Conservation (phyloP, 2,888 invertebrate species). For the Tortricodes alternella region DNA sequence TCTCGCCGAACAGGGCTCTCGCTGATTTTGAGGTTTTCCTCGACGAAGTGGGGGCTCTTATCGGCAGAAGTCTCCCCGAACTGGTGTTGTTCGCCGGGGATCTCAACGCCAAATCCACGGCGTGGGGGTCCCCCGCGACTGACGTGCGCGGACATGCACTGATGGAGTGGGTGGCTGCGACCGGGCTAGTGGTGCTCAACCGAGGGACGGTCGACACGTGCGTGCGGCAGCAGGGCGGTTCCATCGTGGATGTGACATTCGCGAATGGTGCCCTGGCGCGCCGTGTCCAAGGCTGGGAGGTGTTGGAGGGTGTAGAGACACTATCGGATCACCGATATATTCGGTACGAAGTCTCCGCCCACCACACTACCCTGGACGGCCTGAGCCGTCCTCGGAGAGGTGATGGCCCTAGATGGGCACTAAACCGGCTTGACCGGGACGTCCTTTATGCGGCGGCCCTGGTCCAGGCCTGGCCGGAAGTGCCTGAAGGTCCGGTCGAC, state of each 20-base stretch:
- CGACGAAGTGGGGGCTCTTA: neutral
- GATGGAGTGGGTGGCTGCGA: neutral
- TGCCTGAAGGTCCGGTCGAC: neutral
- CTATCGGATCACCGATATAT: too few species aligned
- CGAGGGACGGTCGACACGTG: neutral
- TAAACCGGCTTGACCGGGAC: neutral
- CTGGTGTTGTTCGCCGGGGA: conserved; percentile 20
- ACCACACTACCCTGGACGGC: too few species aligned
- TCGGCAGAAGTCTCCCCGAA: neutral
- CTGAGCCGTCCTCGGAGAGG: neutral
- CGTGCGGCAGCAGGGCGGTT: conserved; percentile 2
- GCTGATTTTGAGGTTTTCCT: conserved; percentile 35
- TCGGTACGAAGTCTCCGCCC: too few species aligned
- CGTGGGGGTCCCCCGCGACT: too few species aligned
- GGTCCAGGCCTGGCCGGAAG: neutral
- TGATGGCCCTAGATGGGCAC: neutral
- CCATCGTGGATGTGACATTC: conserved; percentile 16
- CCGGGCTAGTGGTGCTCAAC: neutral
- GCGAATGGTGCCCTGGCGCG: too few species aligned
- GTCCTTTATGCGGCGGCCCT: neutral
- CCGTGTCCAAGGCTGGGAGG: too few species aligned
- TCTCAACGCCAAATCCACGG: too few species aligned
- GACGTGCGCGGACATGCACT: too few species aligned
- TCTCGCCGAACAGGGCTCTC: conserved; percentile 34
- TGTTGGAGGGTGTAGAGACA: too few species aligned